These are phyloP conservation scores for Caloenas nicobarica DNA, from an alignment of 2,113 vertebrate genomes.

Conservation along the genomic window DNA sequence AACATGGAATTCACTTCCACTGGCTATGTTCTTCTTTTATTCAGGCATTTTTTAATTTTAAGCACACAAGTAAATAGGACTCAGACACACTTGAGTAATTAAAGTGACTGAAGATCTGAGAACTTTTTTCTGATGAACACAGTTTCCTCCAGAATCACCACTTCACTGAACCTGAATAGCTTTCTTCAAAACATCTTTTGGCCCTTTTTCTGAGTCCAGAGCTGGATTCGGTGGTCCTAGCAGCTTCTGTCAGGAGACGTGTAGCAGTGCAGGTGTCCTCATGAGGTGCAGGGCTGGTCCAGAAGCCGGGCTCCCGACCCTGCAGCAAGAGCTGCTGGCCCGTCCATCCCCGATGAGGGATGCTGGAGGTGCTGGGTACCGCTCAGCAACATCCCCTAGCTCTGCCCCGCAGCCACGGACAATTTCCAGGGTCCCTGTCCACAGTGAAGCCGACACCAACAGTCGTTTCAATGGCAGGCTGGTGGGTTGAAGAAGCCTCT, in stretches of 20 bases:
- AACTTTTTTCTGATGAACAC: neutral
- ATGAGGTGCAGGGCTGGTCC: neutral
- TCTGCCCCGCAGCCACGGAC: neutral
- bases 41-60: neutral
- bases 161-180: neutral
- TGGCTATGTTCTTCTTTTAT: neutral
- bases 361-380: accelerated
- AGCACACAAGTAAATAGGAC: neutral
- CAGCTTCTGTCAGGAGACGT: neutral
- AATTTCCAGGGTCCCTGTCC: neutral
- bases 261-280: accelerated
- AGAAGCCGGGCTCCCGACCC: neutral
- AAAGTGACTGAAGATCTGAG: neutral
- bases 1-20: neutral
- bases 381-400: accelerated
- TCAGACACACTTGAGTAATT: neutral
- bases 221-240: accelerated
- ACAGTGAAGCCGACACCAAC: accelerated
- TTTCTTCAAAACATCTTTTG: neutral
- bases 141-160: neutral
- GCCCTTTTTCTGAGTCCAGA: neutral
- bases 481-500: neutral
- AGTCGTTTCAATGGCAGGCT: neutral
- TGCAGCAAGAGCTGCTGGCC: neutral
- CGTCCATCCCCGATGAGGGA: accelerated